A percentile compares a stretch with the other conserved stretches of the same genome.
Conservation (phyloP, 2,888 invertebrate species). For the Deilephila porcellus region DNA sequence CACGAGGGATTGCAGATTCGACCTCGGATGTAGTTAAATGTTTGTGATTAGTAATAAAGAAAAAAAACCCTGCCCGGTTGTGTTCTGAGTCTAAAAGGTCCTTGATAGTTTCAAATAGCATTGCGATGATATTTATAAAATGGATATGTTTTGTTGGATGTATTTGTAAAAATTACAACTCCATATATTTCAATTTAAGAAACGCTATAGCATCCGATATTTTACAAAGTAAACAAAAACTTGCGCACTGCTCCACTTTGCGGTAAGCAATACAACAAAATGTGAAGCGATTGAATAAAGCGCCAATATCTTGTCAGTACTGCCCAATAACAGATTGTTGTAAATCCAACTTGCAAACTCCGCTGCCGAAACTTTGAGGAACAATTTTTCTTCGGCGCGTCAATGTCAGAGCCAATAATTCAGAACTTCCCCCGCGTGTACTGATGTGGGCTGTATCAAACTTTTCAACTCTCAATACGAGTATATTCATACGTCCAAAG, state of each 20-base stretch:
- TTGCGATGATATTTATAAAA: not conserved
- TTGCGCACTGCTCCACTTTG: no score
- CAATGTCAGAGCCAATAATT: slow-evolving; percentile 74
- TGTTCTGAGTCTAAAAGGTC: no score
- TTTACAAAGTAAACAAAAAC: no score
- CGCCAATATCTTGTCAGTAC: slow-evolving; percentile 43
- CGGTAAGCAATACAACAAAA: not conserved
- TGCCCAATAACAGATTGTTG: slow-evolving; percentile 44
- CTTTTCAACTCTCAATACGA: slow-evolving; percentile 36
- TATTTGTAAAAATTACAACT: no score
- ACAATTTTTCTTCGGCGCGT: slow-evolving; percentile 72
- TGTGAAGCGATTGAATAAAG: slow-evolving; percentile 34
- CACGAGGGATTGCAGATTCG: no score
- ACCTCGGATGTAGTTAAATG: no score
- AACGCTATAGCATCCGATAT: no score
- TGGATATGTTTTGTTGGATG: no score
- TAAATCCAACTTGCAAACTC: slow-evolving; percentile 51
- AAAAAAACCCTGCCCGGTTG: no score
- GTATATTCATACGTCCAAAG: slow-evolving; percentile 23
- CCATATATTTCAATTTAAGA: no score
- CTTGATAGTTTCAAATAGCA: no score
- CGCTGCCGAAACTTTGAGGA: slow-evolving; percentile 54
- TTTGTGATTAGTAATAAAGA: no score
- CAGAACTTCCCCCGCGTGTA: slow-evolving; percentile 56
- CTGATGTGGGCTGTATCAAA: slow-evolving; percentile 42